Evolutionary conservation across 2,888 invertebrate genomes (phyloP).

Genomic region (Elysia crispata): DNA sequence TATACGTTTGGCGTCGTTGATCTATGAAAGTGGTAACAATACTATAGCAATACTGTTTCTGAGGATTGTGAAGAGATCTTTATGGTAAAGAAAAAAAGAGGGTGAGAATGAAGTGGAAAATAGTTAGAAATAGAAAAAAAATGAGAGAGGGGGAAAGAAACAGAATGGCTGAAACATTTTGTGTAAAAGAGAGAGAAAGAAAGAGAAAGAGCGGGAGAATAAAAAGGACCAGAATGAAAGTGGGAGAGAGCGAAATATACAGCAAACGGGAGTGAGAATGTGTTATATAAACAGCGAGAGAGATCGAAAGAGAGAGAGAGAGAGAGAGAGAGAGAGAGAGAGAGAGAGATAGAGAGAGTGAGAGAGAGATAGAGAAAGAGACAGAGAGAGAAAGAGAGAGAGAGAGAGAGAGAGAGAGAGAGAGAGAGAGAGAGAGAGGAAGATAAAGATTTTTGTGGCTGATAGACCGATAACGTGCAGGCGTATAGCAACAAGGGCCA

Average conservation of each 20-base stretch:
- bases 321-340: constrained; percentile 3
- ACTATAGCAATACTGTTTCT: too few species aligned
- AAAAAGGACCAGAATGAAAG: not conserved
- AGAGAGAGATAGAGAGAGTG: constrained; percentile 20
- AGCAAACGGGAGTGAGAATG: not conserved
- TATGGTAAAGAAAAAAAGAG: too few species aligned
- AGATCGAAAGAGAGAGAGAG: not conserved
- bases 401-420: constrained; percentile 13
- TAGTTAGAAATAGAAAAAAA: not conserved
- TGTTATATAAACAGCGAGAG: too few species aligned
- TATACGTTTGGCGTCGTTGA: too few species aligned
- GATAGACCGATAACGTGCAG: not conserved
- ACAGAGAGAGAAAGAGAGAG: not conserved
- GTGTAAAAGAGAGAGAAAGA: too few species aligned
- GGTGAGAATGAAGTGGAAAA: not conserved
- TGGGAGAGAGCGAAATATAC: not conserved
- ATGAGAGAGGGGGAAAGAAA: constrained; percentile 1
- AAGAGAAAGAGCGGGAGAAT: constrained; percentile 2
- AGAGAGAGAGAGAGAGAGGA: constrained; percentile 20
- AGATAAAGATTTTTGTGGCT: not conserved
- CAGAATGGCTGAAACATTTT: too few species aligned
- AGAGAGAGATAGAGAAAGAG: not conserved
- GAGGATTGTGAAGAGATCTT: too few species aligned
- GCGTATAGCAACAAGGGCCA: not conserved
- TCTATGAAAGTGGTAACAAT: too few species aligned